Base-by-base conservation (phyloP, 2,888 invertebrate genomes). In the Physocephala rufipes region DNA sequence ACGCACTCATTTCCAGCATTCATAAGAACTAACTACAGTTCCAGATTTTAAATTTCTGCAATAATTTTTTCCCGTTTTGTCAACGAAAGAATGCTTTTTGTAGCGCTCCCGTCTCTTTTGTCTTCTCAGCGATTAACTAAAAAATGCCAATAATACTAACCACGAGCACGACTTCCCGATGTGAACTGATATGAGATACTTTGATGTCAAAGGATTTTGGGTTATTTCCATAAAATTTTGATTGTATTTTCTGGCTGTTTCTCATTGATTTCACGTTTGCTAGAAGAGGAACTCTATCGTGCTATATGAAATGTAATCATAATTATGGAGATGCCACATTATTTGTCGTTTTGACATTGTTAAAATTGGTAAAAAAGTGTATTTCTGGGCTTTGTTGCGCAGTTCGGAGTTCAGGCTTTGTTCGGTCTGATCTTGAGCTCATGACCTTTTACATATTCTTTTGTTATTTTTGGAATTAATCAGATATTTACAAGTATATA, bases 181-280 rank as follows among this genome's bases (percentile, higher is more conserved):
- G 24, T 30, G 24, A 61, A 68, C 67, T 68, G 67, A 68, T 49
- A 61, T 49, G 67, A 49, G 43, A 68, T 61, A 16, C 53, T 55
- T 55, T 21, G 4, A 49, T 24, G n/a, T 19, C 53, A 55, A 7
- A 21, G 24, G 12, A 24, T 49, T 55, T 55, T 24, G 53, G 53
- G 19, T 55, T 24, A 4, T 19, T 55, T 55, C 4, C 36, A 7
- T 9, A 4, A 36, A 45, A 5, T 26, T 7, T 47, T 47, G 63
- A 47, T 47, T 26, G 47, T 26, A 36, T 43, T 62, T 43, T n/a
- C 24, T 30, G 30, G 13, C 13, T 63, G 63, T 63, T 63, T 28
- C 30, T 36, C 36, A 28, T 1, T 61, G 55, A 19, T 61, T 61
- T 30, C 9, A 16, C n/a, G 3, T 61, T 9, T 36, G 26, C 15